phyloP scores from a whole-genome alignment of 2,888 invertebrate genomes.

The Acrobasis suavella region DNA sequence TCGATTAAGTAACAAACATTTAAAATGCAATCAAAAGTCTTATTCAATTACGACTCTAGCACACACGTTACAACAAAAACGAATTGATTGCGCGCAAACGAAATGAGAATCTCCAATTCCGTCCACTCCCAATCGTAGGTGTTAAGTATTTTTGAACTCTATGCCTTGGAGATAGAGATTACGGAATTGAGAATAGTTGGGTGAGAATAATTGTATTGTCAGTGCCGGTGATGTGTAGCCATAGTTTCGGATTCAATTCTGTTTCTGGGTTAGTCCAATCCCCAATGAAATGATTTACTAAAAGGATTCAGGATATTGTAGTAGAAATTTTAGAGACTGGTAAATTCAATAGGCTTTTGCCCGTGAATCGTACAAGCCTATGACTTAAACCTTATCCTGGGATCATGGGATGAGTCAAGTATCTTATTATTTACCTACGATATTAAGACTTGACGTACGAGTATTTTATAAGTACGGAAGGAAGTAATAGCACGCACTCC shows the following conservation, averaged over 20 bases:
- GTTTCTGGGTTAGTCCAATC: constrained; percentile 4
- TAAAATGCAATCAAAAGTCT: not conserved
- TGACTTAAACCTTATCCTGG: too few species aligned
- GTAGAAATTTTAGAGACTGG: not conserved
- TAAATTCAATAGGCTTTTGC: too few species aligned
- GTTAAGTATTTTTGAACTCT: constrained; percentile 17
- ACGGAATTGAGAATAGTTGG: not conserved
- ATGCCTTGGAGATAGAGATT: not conserved
- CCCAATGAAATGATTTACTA: constrained; percentile 11
- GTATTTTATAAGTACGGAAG: too few species aligned
- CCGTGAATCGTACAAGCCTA: too few species aligned
- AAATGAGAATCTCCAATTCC: constrained; percentile 14
- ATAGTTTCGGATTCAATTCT: constrained; percentile 19
- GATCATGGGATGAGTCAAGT: too few species aligned
- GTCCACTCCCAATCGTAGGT: constrained; percentile 8
- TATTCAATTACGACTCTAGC: not conserved
- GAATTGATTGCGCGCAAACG: constrained; percentile 12
- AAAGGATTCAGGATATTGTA: not conserved
- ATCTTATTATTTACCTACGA: too few species aligned
- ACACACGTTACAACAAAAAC: constrained; percentile 13
- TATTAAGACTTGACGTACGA: too few species aligned
- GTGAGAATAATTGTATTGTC: constrained; percentile 19
- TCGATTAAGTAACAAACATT: too few species aligned
- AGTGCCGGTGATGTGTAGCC: constrained; percentile 16
- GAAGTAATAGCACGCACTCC: too few species aligned